Conservation (phyloP, 2,113 vertebrate species). For the Nyctibius bracteatus region DNA sequence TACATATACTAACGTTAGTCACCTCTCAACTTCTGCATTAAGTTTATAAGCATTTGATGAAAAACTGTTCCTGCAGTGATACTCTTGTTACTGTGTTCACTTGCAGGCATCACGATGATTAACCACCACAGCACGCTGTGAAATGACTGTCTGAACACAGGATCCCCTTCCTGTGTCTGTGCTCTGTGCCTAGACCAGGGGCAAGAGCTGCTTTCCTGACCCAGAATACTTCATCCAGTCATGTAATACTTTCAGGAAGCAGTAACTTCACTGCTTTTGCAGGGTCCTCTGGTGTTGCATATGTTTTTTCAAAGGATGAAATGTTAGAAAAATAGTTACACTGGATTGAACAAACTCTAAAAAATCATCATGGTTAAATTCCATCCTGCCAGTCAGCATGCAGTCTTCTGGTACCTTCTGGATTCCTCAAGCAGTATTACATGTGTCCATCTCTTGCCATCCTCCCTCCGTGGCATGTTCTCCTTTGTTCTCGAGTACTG, state of each 20-base stretch:
- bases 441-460: rapidly evolving
- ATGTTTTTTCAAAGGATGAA: background rate
- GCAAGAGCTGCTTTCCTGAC: background rate
- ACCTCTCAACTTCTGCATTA: background rate
- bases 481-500: background rate
- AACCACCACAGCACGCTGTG: background rate
- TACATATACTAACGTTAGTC: background rate
- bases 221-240: background rate
- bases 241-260: background rate
- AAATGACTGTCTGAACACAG: background rate
- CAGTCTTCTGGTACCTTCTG: background rate
- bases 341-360: background rate
- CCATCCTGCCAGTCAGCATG: background rate
- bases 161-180: background rate
- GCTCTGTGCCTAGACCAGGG: background rate
- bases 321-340: background rate
- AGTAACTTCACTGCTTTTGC: background rate
- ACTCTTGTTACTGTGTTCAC: background rate
- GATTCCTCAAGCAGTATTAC: background rate
- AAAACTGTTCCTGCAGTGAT: background rate
- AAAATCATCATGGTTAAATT: background rate
- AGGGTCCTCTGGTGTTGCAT: background rate
- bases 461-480: background rate
- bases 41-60: background rate
- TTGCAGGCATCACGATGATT: background rate